These are phyloP conservation scores for Lithodes maja DNA, from an alignment of 2,888 invertebrate genomes.

Conservation along the genomic window DNA sequence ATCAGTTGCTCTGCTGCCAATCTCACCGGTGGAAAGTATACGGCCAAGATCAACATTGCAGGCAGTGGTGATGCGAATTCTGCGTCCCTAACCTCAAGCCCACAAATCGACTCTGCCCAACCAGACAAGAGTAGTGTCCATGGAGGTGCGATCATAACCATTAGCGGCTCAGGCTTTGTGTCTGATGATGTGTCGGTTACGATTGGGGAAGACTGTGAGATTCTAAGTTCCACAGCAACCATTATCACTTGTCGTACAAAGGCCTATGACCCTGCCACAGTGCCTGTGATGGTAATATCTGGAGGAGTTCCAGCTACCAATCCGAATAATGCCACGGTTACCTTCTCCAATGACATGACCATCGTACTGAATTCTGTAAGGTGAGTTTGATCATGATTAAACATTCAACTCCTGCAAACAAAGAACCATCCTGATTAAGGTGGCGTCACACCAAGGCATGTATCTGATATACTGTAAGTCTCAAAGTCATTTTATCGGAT, in stretches of 20 bases:
- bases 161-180: constrained; percentile 48
- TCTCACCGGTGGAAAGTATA: constrained; percentile 33
- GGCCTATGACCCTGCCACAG: background rate
- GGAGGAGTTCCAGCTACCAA: background rate
- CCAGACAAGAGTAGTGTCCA: constrained; percentile 47
- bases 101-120: constrained; percentile 4
- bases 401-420: too few species aligned
- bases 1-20: constrained; percentile 17
- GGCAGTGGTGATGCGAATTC: constrained; percentile 34
- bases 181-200: constrained; percentile 24
- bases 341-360: constrained; percentile 35
- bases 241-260: constrained; percentile 32
- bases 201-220: constrained; percentile 29
- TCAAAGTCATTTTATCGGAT: too few species aligned
- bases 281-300: background rate
- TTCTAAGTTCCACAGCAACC: background rate
- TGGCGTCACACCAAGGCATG: too few species aligned
- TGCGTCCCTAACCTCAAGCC: background rate
- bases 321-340: constrained; percentile 17
- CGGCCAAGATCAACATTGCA: background rate
- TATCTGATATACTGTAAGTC: too few species aligned
- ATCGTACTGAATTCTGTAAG: constrained; percentile 15
- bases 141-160: constrained; percentile 45
- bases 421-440: too few species aligned
- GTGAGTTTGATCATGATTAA: background rate